Conservation (phyloP, 2,888 invertebrate genomes). For the Loripinus fragilis region DNA sequence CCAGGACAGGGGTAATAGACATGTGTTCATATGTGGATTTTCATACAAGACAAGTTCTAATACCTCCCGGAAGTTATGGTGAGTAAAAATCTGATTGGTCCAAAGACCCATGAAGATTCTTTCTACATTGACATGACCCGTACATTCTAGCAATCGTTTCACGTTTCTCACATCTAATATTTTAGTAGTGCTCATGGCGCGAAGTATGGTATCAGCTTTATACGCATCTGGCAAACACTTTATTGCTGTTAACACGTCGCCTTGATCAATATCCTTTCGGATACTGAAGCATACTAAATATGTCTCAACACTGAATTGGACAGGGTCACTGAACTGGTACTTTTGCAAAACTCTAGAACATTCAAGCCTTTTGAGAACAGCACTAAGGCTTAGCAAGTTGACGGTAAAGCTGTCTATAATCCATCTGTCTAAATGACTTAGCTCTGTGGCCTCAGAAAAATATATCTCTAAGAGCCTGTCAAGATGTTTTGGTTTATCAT, state of each 20-base stretch:
- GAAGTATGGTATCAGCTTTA: not conserved
- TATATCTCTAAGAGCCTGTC: not conserved
- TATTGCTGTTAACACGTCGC: not conserved
- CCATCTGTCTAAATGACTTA: not conserved
- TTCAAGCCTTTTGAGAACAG: not conserved
- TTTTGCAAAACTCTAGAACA: not conserved
- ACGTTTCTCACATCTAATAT: not conserved
- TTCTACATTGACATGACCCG: not conserved
- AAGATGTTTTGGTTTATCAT: not conserved
- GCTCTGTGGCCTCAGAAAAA: not conserved
- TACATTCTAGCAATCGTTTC: not conserved
- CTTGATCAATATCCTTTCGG: not conserved
- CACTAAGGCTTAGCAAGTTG: not conserved
- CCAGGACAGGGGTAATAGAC: not conserved
- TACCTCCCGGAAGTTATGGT: not conserved
- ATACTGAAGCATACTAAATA: not conserved
- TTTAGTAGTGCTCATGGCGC: not conserved
- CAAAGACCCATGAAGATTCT: too few species aligned
- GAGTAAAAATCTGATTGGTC: not conserved
- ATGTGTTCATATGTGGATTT: not conserved
- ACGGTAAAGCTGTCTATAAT: too few species aligned
- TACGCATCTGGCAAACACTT: not conserved
- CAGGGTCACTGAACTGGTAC: not conserved
- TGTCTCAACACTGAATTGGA: not conserved
- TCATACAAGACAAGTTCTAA: not conserved